Evolutionary conservation across 23 tunicate species (phyloP).

Genomic region (Halocynthia aurantium): DNA sequence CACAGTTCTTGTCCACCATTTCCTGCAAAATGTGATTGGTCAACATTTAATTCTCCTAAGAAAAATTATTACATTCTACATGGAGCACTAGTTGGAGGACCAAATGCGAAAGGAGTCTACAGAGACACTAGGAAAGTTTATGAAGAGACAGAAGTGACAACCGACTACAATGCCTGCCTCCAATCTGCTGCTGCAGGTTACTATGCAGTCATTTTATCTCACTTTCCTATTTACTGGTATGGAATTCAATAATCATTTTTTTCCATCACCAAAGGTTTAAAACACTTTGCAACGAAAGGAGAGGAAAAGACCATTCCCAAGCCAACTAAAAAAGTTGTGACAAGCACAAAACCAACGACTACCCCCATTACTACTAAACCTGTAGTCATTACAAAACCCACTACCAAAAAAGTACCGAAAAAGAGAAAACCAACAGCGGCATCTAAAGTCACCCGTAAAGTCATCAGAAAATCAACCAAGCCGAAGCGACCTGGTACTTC

Average conservation of each 20-base stretch:
- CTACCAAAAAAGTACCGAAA: too few species aligned
- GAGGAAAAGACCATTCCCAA: neutral
- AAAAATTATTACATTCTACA: constrained; percentile 60
- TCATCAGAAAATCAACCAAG: too few species aligned
- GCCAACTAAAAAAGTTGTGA: neutral
- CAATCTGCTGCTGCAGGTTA: constrained; percentile 87
- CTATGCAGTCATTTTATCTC: neutral
- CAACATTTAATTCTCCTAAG: constrained; percentile 9
- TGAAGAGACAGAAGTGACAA: constrained; percentile 72
- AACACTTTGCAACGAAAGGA: constrained; percentile 1
- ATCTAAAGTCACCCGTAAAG: too few species aligned
- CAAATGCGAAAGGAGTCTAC: constrained; percentile 42
- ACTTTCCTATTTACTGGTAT: too few species aligned
- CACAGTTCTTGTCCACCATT: constrained; percentile 78
- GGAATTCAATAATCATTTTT: neutral
- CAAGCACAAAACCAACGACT: neutral
- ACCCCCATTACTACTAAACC: too few species aligned
- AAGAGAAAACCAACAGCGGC: too few species aligned
- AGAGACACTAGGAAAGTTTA: constrained; percentile 38
- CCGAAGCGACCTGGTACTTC: too few species aligned
- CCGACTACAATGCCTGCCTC: constrained; percentile 90
- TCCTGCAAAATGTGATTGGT: constrained; percentile 59
- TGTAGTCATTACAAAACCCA: too few species aligned
- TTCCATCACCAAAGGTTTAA: neutral
- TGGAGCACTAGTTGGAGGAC: constrained; percentile 95